A percentile compares a stretch with the other conserved stretches of the same genome.
Conservation (phyloP, 2,113 vertebrate genomes). For the Pyrgilauda ruficollis region DNA sequence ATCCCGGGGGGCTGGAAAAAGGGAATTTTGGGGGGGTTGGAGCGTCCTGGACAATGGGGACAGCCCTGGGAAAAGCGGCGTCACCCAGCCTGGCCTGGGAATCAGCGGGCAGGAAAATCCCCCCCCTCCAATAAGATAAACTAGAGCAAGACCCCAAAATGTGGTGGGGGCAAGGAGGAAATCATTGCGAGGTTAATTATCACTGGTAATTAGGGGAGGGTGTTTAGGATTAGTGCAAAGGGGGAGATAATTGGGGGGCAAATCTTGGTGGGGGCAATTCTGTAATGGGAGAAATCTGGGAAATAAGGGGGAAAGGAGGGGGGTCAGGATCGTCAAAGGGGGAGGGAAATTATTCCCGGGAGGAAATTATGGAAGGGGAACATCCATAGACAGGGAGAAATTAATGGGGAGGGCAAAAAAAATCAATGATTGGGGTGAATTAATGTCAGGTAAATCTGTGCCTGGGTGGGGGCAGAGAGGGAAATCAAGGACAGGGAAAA, state of each 20-base stretch:
- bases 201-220: not conserved
- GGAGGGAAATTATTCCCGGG: no score
- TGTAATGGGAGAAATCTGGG: no score
- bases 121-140: not conserved
- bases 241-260: not conserved
- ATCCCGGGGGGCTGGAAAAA: no score
- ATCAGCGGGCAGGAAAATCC: not conserved
- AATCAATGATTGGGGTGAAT: no score
- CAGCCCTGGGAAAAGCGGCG: not conserved
- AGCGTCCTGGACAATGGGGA: not conserved
- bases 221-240: not conserved
- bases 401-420: no score
- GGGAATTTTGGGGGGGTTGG: not conserved
- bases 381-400: no score
- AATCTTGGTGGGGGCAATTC: not conserved
- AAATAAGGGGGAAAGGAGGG: no score
- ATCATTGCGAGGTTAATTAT: not conserved
- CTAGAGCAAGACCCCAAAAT: not conserved
- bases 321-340: no score
- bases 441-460: no score
- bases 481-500: no score
- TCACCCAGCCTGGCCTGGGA: not conserved
- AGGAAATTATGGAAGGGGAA: no score
- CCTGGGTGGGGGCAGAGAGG: no score
- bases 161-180: not conserved